Evolutionary conservation across 2,797 vertebrate genomes (phyloP).

Genomic region (Stomatorhinus walkeri): DNA sequence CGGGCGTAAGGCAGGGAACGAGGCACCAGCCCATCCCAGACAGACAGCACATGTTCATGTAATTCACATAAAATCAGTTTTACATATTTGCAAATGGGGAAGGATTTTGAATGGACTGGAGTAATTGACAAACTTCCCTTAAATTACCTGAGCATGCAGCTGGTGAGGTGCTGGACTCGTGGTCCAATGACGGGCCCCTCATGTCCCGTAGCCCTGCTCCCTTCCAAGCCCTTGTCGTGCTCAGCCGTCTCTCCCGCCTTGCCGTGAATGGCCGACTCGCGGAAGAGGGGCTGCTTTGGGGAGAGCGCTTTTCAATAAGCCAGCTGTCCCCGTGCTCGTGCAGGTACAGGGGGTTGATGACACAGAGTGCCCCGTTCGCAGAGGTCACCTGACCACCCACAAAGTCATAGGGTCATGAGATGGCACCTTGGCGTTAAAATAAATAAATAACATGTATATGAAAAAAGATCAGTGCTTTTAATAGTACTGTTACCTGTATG

Average conservation of each 20-base stretch:
- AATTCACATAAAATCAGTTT: background rate
- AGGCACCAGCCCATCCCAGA: background rate
- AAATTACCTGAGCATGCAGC: slow-evolving; percentile 37
- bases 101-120: background rate
- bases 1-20: background rate
- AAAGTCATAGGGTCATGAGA: background rate
- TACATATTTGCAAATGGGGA: background rate
- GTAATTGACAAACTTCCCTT: background rate
- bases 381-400: slow-evolving; percentile 47
- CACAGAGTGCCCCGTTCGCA: slow-evolving; percentile 58
- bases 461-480: background rate
- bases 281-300: background rate
- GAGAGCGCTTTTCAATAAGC: slow-evolving; percentile 44
- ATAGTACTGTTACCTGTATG: slow-evolving; percentile 54
- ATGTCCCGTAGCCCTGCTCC: slow-evolving; percentile 60
- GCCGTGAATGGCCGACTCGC: slow-evolving; percentile 35
- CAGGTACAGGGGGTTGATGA: slow-evolving; percentile 75
- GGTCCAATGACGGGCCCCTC: slow-evolving; percentile 49
- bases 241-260: slow-evolving; percentile 52
- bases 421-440: background rate
- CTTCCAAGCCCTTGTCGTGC: slow-evolving; percentile 58
- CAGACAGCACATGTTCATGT: background rate
- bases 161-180: slow-evolving; percentile 18
- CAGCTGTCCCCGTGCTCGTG: slow-evolving; percentile 68
- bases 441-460: background rate